Base-by-base conservation (phyloP, 2,797 vertebrate genomes). In the Bradypodion ventrale region DNA sequence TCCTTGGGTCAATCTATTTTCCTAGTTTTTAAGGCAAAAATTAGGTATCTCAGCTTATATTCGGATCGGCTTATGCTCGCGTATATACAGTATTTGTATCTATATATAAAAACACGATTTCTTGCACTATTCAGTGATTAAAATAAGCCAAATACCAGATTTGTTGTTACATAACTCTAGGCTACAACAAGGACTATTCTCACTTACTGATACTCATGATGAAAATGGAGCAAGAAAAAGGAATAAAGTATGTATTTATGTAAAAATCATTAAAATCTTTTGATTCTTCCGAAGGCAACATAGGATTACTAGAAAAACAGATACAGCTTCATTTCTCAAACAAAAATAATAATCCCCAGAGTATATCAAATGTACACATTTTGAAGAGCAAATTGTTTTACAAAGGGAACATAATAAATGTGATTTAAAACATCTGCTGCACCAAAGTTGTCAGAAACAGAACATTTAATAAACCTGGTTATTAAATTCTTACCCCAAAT, bases 231-330 rank as follows among this genome's bases (percentile, higher is more conserved):
- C 91, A 90, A 87, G 91, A 86, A 93, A 89, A 91, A 93, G 89
- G 75, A 70, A 32, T 49, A n/a, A n/a, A n/a, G n/a, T n/a, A 15
- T 62, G 68, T 46, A 25, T 94, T 93, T 92, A 93, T 75, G 90
- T 92, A 93, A 91, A 91, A 90, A 89, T 93, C 88, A 94, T 94
- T 94, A 94, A 94, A 90, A 94, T 94, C 93, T 91, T 91, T 91
- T 92, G 89, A 92, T 93, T 92, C 91, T 93, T 87, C 91, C 89
- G 77, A 87, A 92, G 92, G 91, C 90, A 90, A 60, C 80, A 92
- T 84, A 87, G 78, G 77, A 83, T 91, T 91, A 86, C 85, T 84
- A 93, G 87, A 80, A 92, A 89, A 87, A 85, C 85, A 89, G 90
- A 91, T 92, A 90, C 93, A 92, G 87, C 91, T 89, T 93, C 91